Evolutionary conservation across 2,797 vertebrate genomes (phyloP), one percentile per base, ranked within the genome.

Genomic region (Syncerus caffer): DNA sequence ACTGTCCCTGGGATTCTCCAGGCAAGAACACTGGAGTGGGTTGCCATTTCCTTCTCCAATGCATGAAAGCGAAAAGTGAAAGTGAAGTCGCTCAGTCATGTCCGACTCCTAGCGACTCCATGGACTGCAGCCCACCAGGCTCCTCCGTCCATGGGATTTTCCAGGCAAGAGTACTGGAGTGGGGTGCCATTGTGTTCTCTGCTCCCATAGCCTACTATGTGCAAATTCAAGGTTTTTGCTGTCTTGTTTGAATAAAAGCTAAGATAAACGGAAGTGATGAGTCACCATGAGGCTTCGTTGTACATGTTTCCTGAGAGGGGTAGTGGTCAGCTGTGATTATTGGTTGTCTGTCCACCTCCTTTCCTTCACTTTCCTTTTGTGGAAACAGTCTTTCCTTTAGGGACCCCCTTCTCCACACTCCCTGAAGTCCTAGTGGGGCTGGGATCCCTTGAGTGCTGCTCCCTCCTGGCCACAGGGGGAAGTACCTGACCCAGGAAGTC

Each of bases 401-500:
- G 21, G 51, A 50, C 25, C 7, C 19, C 17, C 6, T 50, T 82
- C 17, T 76, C 27, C 10, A 17, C 4, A 9, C 4, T n/a, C 51
- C 3, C 2, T 5, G 51, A 2, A 21, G 19, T 42, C 14, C 1
- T 14, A 19, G 0, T 23, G 42, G 23, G 47, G 2, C 17, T 29
- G 17, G 0, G 1, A 50, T 31, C 53, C 47, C 29, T 38, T 9
- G 60, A 27, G 25, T 14, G 4, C 60, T 38, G 42, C 23, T 6
- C 31, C 10, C 50, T 71, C 23, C 58, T n/a, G 80, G 80, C 55
- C 47, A 29, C 2, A 19, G 4, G 10, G 42, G 55, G 42, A 51
- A 85, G 8, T 11, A 19, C 11, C 25, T 60, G 78, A 74, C 12
- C 27, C 8, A 0, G 8, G 67, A 6, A 1, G 7, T 53, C 17